Evolutionary conservation across 2,888 invertebrate species (phyloP), one percentile per base, ranked within the genome.

Genomic region (Tetheella fluctuosa): DNA sequence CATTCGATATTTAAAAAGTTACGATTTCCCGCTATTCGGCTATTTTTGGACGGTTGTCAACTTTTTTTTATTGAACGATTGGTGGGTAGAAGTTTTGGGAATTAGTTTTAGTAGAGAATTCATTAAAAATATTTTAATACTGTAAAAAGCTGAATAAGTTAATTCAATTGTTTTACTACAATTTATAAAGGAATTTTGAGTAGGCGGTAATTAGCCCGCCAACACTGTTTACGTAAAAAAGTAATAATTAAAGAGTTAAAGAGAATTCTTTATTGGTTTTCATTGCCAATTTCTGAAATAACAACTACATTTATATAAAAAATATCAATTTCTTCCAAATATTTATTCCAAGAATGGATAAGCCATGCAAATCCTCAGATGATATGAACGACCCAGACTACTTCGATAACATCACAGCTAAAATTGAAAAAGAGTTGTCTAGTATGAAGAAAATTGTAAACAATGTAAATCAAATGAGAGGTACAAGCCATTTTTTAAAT

Each of bases 401-500:
- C 68, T 85, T 86, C 62, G 67, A 72, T 59, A 80, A 77, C 54
- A 70, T 75, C 2, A 82, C 77, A 73, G 67, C 63, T 34, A 68
- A 71, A 13, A 88, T 91, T 57, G 87, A 88, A 64, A 84, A 80
- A 54, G 82, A 86, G 54, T 70, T 91, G 25, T 80, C 83, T 4
- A 79, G 80, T 66, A 70, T 91, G 69, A 89, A 88, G 74, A 89
- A 87, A 77, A 76, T 85, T 55, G 79, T 85, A 1, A 85, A 91
- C 59, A 81, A 73, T 42, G 73, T 91, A 2, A 90, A 82, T 66
- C 86, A 87, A 77, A 86, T 91, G 82, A 79, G 90, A 86, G 91
- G 90, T 89, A 75, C 34, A 34, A 37, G 13, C 39, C n/a, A 5
- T 6, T 39, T 39, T 37, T 13, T 8, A 30, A 1, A 30, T 25